Base-by-base conservation (phyloP, 2,888 invertebrate genomes). In the Epistrophe grossulariae region DNA sequence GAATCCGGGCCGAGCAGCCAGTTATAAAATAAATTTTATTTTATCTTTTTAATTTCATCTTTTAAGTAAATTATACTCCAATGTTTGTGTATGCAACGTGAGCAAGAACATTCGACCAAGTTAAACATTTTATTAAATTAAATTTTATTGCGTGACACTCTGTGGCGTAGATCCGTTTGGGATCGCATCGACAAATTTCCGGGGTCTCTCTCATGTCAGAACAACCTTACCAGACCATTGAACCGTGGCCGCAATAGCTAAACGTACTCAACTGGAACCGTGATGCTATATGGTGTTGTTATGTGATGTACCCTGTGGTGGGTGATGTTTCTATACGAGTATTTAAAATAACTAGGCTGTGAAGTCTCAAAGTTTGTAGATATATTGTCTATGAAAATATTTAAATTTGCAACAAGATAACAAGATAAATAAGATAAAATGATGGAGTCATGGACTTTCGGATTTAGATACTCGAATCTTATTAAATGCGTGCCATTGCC, bases 191-290 rank as follows among this genome's bases (percentile, higher is more conserved):
- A 40, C 28, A 40, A 55, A 52, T 45, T 85, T 85, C 82, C 85
- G 81, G 81, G 70, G 77, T 81, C 77, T 81, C 50, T 62, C 62
- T 50, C 62, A 71, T 48, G 73, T 50, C 64, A 82, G 71, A 66
- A 50, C 52, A 71, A 74, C 85, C 85, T 85, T 62, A 82, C 43
- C 71, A 78, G 85, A 78, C 78, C 78, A 82, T 79, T 85, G 85
- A 85, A 85, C 85, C 78, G 85, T 79, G 38, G 55, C 74, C 45
- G 15, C 3, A 24, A 24, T 45, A 77, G 57, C 73, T 40, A 81
- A 60, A 72, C 38, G 59, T 50, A 66, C 73, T 79, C 74, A 78
- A 79, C 70, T 78, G 85, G 77, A 85, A 82, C 81, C 76, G 38
- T 35, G 55, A 17, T 11, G 60, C 38, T 7, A 66, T 7, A 66